Conservation (phyloP, 1,140 invertebrate species). For the Dreissena polymorpha region DNA sequence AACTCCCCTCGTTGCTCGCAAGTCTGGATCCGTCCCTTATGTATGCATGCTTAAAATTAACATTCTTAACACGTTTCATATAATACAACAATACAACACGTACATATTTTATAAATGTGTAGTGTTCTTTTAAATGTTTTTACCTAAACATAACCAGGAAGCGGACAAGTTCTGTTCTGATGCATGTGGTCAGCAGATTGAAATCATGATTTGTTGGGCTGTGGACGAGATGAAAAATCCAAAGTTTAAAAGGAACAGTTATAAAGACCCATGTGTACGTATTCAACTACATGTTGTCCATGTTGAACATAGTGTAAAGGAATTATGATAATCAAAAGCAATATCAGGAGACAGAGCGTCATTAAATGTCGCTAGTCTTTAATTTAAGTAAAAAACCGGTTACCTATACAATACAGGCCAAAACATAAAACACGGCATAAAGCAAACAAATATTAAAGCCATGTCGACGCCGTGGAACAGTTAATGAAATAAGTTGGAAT, state of each 20-base stretch:
- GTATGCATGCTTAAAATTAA: too few species aligned
- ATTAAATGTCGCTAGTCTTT: not conserved
- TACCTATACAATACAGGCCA: not conserved
- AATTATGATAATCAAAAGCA: too few species aligned
- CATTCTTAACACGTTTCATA: not conserved
- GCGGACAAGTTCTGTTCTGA: not conserved
- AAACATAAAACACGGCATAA: not conserved
- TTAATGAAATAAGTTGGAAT: not conserved
- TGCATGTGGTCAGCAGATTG: not conserved
- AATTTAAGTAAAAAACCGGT: not conserved
- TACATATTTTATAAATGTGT: too few species aligned
- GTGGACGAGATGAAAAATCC: conserved; percentile 8
- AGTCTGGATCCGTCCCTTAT: not conserved
- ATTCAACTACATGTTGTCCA: not conserved
- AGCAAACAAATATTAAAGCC: not conserved
- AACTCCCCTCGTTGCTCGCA: too few species aligned
- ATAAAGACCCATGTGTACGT: not conserved
- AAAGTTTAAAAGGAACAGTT: not conserved
- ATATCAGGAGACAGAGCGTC: not conserved
- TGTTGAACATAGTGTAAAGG: not conserved
- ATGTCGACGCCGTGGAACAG: too few species aligned
- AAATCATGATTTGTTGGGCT: not conserved
- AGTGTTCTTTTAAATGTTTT: not conserved
- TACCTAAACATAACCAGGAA: not conserved
- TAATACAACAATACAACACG: not conserved